Evolutionary conservation across 2,888 invertebrate species (phyloP).

Genomic region (Cosmorhoe ocellata): DNA sequence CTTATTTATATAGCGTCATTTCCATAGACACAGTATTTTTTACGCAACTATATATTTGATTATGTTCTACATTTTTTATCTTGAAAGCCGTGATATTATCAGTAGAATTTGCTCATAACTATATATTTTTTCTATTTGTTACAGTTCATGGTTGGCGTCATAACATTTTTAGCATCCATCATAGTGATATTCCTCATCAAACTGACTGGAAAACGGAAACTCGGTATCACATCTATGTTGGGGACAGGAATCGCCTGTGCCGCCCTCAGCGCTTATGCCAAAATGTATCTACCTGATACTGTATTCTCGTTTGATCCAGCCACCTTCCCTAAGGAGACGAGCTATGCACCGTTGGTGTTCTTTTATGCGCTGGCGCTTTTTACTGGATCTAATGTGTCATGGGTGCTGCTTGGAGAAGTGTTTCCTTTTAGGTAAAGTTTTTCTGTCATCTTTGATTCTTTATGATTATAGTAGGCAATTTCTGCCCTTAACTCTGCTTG

Average conservation of each 20-base stretch:
- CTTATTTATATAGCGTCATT: too few species aligned
- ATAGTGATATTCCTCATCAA: constrained; percentile 62
- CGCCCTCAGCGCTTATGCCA: constrained; percentile 67
- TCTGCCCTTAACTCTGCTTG: too few species aligned
- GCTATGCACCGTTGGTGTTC: constrained; percentile 58
- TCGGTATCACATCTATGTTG: constrained; percentile 62
- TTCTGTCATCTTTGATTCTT: not conserved
- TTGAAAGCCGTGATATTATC: too few species aligned
- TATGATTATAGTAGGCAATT: too few species aligned
- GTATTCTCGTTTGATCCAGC: constrained; percentile 63
- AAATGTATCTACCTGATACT: constrained; percentile 46
- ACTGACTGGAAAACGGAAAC: constrained; percentile 67
- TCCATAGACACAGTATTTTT: too few species aligned
- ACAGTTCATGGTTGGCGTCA: constrained; percentile 67
- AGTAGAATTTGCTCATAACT: too few species aligned
- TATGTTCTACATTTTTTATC: too few species aligned
- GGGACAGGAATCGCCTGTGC: constrained; percentile 60
- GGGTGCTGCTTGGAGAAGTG: constrained; percentile 81
- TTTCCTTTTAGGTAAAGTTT: constrained; percentile 73
- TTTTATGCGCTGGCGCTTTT: constrained; percentile 61
- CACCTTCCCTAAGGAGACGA: constrained; percentile 58
- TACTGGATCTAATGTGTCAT: constrained; percentile 69
- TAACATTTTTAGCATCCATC: constrained; percentile 63
- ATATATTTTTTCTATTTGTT: not conserved
- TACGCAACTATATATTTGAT: too few species aligned